Conservation (phyloP, 2,888 invertebrate species). For the Serripes groenlandicus region DNA sequence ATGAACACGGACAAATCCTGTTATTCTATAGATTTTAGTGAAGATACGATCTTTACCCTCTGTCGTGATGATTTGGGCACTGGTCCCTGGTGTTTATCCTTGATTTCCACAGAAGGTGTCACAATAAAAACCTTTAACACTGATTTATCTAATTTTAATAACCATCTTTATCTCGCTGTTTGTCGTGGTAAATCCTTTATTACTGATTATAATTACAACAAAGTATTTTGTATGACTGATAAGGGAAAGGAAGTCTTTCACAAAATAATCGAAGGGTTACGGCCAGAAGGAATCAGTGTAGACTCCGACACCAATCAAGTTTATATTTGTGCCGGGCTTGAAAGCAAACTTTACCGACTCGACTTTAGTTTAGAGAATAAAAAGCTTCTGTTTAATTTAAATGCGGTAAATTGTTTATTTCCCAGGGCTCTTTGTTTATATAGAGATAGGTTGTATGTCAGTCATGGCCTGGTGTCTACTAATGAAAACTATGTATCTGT, state of each 20-base stretch:
- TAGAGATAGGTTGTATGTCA: too few species aligned
- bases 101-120: not conserved
- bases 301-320: not conserved
- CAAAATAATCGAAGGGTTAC: not conserved
- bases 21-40: constrained; percentile 1
- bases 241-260: not conserved
- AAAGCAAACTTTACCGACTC: not conserved
- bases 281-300: not conserved
- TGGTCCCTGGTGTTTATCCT: not conserved
- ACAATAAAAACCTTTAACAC: not conserved
- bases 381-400: not conserved
- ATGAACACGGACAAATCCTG: not conserved
- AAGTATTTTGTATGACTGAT: constrained; percentile 7
- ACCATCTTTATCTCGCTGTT: not conserved
- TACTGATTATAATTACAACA: not conserved
- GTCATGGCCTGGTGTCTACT: not conserved
- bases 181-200: not conserved
- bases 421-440: too few species aligned
- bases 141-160: not conserved
- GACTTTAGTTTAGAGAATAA: not conserved
- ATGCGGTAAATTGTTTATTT: too few species aligned
- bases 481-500: not conserved
- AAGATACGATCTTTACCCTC: constrained; percentile 5
- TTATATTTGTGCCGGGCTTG: not conserved
- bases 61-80: not conserved